Evolutionary conservation across 2,113 vertebrate species (phyloP).

Genomic region (Petroica traversi): DNA sequence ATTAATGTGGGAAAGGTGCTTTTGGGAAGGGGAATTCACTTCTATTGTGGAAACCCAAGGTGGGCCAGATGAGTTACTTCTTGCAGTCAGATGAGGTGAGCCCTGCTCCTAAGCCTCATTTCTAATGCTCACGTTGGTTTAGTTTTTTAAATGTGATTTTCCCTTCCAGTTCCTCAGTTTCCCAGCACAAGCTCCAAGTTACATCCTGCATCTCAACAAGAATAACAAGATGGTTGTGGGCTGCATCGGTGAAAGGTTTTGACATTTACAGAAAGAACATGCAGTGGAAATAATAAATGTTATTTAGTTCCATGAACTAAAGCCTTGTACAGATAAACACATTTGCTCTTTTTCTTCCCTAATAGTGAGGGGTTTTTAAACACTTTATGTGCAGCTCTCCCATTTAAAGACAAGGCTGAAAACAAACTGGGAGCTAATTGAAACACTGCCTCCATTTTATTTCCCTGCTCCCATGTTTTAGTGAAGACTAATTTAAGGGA

Average conservation of each 20-base stretch:
- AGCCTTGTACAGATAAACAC: not conserved
- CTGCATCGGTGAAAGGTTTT: not conserved
- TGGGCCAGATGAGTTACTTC: not conserved
- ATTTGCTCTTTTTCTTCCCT: not conserved
- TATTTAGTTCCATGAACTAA: not conserved
- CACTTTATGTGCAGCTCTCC: not conserved
- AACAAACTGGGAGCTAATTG: not conserved
- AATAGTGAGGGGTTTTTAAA: not conserved
- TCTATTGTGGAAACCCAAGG: not conserved
- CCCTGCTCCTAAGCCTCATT: not conserved
- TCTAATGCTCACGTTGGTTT: not conserved
- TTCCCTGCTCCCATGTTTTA: not conserved
- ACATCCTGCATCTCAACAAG: not conserved
- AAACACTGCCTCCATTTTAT: not conserved
- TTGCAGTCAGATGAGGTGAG: not conserved
- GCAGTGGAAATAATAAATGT: not conserved
- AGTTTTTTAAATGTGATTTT: not conserved
- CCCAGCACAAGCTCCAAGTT: not conserved
- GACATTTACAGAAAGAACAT: not conserved
- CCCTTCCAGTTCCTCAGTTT: not conserved
- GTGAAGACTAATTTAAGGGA: constrained; percentile 5
- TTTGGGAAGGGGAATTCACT: not conserved
- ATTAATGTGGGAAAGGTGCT: not conserved
- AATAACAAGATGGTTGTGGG: not conserved
- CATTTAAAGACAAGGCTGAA: not conserved